phyloP scores from a whole-genome alignment of 1,140 invertebrate genomes.

The Sycophila sp. region DNA sequence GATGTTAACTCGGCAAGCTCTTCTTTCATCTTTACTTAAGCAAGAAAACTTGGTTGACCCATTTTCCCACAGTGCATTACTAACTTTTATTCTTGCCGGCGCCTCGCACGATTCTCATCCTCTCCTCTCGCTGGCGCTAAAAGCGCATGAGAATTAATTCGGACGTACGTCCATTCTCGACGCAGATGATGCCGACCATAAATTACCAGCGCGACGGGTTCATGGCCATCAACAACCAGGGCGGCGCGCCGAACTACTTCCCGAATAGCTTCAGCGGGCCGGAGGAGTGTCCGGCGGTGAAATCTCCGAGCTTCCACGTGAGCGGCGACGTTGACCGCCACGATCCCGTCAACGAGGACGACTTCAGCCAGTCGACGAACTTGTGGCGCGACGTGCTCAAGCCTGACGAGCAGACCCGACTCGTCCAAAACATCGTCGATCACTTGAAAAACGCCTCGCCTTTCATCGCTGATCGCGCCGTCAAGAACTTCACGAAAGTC shows the following conservation, averaged over 20 bases:
- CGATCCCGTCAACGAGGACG: conserved; percentile 88
- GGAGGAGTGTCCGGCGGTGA: conserved; percentile 62
- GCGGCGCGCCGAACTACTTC: conserved; percentile 91
- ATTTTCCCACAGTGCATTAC: not conserved
- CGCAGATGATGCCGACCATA: conserved; percentile 55
- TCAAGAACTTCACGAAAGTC: conserved; percentile 80
- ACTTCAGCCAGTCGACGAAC: conserved; percentile 83
- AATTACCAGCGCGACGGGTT: conserved; percentile 93
- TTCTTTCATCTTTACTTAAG: not conserved
- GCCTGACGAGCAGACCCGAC: conserved; percentile 74
- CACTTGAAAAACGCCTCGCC: conserved; percentile 81
- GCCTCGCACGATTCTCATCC: not conserved
- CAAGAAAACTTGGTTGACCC: conserved; percentile 10
- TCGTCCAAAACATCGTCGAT: conserved; percentile 84
- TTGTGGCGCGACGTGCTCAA: conserved; percentile 88
- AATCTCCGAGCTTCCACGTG: conserved; percentile 63
- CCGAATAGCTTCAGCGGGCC: conserved; percentile 95
- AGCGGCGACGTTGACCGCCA: conserved; percentile 78
- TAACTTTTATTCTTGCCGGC: too few species aligned
- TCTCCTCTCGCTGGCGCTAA: not conserved
- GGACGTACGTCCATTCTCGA: not conserved
- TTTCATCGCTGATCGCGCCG: conserved; percentile 86
- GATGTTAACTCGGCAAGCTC: not conserved
- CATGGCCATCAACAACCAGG: conserved; percentile 74
- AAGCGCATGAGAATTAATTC: not conserved